Base-by-base conservation (phyloP, 2,113 vertebrate species). In the Ochotona princeps region DNA sequence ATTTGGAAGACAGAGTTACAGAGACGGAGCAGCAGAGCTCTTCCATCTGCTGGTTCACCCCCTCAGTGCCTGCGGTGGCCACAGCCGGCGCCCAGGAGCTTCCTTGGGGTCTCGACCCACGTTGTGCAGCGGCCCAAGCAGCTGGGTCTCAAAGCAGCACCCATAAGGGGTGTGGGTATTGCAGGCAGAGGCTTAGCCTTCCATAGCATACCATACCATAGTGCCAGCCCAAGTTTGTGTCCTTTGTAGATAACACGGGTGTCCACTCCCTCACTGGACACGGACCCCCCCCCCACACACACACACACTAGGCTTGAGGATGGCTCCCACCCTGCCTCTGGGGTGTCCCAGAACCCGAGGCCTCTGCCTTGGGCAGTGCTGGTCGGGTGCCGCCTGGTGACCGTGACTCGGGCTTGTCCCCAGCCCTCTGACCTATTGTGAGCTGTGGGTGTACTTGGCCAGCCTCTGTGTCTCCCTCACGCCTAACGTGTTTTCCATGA, bases 401-500 rank as follows among this genome's bases (percentile, higher is more conserved):
- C 87, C 12, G 4, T 9, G 7, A 44, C 23, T 67, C 67, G 25
- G 7, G 7, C 10, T 3, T 0, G 0, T 54, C 67, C 66, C 23
- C 11, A 18, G 57, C 12, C 3, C 30, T 21, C 21, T 38, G 70
- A 44, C 72, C 80, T 26, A 44, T 32, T 51, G 2, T 94, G 81
- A 80, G 83, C 93, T 60, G 17, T 73, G 61, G 20, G 25, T 70
- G 38, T 30, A 35, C 66, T 89, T 91, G 80, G 78, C 92, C 49
- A 72, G 80, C 65, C 90, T 8, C 15, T 7, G 2, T 54, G 87
- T 86, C 51, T 91, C 84, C 61, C 44, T 76, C 54, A 61, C 61
- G 32, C 65, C 28, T 2, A 66, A 81, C 94, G 30, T 35, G 14
- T 65, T 96, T 94, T 95, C 82, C 78, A 23, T 66, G 47, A 81